Evolutionary conservation across 2,888 invertebrate species (phyloP).

Genomic region (Alloplasta piceator): DNA sequence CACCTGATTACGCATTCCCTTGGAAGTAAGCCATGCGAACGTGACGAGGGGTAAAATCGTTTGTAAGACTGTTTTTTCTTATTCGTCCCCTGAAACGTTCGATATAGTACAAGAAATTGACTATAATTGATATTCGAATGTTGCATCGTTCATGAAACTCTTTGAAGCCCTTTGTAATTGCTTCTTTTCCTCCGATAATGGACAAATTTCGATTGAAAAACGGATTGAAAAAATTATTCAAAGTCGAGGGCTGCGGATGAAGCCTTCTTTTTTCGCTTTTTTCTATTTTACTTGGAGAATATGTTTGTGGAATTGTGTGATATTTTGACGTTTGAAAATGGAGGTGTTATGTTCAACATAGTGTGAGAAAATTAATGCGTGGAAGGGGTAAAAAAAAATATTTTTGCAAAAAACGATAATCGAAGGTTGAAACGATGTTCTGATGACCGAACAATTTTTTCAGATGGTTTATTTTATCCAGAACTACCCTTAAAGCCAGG

Average conservation of each 20-base stretch:
- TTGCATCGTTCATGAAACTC: constrained; percentile 20
- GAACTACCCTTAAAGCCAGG: too few species aligned
- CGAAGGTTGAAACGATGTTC: too few species aligned
- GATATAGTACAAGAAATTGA: background rate
- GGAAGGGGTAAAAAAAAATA: too few species aligned
- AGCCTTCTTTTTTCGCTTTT: constrained; percentile 13
- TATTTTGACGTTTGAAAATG: too few species aligned
- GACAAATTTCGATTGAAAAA: background rate
- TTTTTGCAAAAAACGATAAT: too few species aligned
- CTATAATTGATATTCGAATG: background rate
- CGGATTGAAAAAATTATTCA: background rate
- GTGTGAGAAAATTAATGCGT: too few species aligned
- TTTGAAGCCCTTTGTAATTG: background rate
- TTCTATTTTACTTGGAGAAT: background rate
- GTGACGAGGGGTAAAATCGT: background rate
- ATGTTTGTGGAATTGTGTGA: too few species aligned
- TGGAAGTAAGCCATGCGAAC: constrained; percentile 9
- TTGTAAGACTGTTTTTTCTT: background rate
- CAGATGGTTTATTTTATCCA: too few species aligned
- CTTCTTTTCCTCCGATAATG: background rate
- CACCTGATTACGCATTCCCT: constrained; percentile 56
- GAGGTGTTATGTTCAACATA: too few species aligned
- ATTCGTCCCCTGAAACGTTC: background rate
- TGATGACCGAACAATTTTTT: too few species aligned
- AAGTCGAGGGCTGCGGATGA: background rate